Base-by-base conservation (phyloP, 1,140 invertebrate species). In the Ostrea denselamellosa region DNA sequence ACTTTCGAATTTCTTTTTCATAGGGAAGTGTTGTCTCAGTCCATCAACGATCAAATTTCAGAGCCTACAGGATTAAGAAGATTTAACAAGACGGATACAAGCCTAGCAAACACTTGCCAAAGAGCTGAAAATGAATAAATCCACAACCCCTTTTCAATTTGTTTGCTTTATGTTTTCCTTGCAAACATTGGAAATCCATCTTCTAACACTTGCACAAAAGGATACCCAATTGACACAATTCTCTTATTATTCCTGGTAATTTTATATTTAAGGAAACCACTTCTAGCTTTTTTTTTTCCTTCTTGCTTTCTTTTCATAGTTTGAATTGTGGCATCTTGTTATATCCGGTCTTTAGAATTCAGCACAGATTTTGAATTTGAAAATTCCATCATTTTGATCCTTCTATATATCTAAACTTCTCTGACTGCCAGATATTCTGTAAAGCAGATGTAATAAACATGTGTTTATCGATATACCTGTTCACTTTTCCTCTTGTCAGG, bases 171-270 rank as follows among this genome's bases (percentile, higher is more conserved):
- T 14, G 68, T 77, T 28, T 34, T 77, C 25, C 10, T 34, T 14
- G 68, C 68, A 77, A 77, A 77, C 68, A 77, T 28, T 14, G 28
- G 25, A 25, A 28, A 77, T 77, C 68, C 68, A 77, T 4, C 28
- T 12, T 34, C 28, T 28, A 28, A 77, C 22, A 8, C 14, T 8
- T 5, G 14, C 9, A 28, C 68, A 77, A 77, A 34, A 34, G 68
- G 9, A 77, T 77, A 77, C 14, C 68, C 68, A 77, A 77, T 77
- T 77, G 68, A 77, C 68, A 77, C 68, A 77, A 77, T 77, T 22
- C 28, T 34, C 25, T 34, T 25, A 77, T 77, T 77, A 77, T 77
- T 77, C 9, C 68, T 22, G 9, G 68, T 77, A 77, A 77, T 77
- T 77, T 77, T 77, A 77, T 34, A 25, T 77, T 22, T 34, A 77